Conservation (phyloP, 1,140 invertebrate species). For the Aphelinus atriplicis region DNA sequence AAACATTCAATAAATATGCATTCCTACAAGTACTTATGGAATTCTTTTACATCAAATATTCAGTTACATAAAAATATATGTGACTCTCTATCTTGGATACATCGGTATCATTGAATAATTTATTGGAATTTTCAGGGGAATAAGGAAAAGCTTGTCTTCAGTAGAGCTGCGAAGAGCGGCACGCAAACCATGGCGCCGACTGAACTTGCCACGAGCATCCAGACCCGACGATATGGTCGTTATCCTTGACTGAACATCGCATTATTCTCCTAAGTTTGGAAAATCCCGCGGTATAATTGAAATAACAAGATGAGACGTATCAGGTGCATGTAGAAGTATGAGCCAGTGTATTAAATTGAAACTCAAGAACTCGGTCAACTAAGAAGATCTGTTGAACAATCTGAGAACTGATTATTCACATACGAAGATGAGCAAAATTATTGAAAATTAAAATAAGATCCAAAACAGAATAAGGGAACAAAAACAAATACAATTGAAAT, state of each 20-base stretch:
- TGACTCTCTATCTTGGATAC: constrained; percentile 10
- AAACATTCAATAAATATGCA: too few relatives aligned
- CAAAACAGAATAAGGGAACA: not conserved
- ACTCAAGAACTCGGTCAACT: too few relatives aligned
- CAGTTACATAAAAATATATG: not conserved
- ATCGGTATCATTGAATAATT: too few relatives aligned
- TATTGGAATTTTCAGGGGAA: constrained; percentile 72
- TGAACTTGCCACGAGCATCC: constrained; percentile 63
- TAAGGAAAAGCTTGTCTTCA: constrained; percentile 81
- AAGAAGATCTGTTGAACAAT: not conserved
- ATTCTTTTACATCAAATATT: not conserved
- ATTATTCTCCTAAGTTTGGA: not conserved
- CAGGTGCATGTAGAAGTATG: not conserved
- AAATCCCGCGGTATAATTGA: constrained; percentile 1
- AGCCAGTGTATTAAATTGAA: constrained; percentile 17
- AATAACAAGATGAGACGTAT: not conserved
- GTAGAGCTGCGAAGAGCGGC: constrained; percentile 87
- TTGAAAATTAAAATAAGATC: not conserved
- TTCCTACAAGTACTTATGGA: too few relatives aligned
- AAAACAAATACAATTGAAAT: not conserved
- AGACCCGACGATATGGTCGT: constrained; percentile 72
- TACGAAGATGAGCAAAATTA: constrained; percentile 10
- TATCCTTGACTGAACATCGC: constrained; percentile 74
- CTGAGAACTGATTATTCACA: not conserved
- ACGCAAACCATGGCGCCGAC: constrained; percentile 87